Evolutionary conservation across 2,797 vertebrate species (phyloP).

Genomic region (Prionace glauca): DNA sequence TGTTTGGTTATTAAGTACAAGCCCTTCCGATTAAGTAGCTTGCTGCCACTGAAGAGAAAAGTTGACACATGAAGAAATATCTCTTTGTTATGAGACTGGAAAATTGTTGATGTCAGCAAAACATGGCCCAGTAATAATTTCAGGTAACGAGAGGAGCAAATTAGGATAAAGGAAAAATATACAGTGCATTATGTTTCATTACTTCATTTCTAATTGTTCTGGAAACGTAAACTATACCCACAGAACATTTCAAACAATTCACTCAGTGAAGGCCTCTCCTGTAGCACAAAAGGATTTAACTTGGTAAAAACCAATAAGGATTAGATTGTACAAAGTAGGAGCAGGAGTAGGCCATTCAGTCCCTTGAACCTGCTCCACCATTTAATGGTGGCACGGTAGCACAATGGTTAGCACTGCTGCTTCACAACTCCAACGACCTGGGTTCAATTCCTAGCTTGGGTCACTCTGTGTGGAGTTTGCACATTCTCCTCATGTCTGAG

Average conservation of each 20-base stretch:
- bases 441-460: no score
- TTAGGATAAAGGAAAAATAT: background rate
- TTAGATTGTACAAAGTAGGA: background rate
- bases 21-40: background rate
- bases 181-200: background rate
- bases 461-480: no score
- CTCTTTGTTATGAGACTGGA: background rate
- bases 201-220: background rate
- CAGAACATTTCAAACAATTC: background rate
- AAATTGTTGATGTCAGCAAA: background rate
- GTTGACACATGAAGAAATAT: background rate
- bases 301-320: background rate
- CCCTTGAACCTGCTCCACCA: no score
- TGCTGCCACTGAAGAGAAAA: background rate
- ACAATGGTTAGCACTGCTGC: no score
- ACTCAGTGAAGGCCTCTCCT: background rate
- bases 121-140: background rate
- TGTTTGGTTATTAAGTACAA: no score
- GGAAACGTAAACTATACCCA: background rate
- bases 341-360: no score
- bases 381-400: no score
- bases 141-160: background rate
- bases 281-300: background rate
- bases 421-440: no score
- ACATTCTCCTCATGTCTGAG: no score